Base-by-base conservation (phyloP, 2,113 vertebrate species). In the Python bivittatus region DNA sequence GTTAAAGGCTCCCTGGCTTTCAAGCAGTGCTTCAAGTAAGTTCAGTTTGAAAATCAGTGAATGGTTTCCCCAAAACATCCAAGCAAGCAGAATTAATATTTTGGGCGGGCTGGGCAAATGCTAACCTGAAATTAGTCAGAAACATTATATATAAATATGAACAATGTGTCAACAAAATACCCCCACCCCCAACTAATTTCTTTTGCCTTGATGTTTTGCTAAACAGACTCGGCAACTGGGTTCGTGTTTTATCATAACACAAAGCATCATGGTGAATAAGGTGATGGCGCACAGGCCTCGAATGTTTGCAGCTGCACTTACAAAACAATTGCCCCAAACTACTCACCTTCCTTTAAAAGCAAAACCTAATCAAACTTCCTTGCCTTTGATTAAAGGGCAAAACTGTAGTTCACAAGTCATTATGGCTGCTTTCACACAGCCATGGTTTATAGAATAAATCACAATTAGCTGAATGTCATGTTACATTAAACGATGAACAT, bases 11-110 rank as follows among this genome's bases (percentile, higher is more conserved):
- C 4, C 27, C 29, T 33, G 88, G 25, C 25, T 90, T 72, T 64
- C 57, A 84, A 53, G 72, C 48, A 10, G 42, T 89, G 27, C 86
- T 54, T 12, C 22, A 57, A 13, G 4, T 86, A 91, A 20, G 6
- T 0, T 88, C 94, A 88, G 86, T 90, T 93, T 93, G 88, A 60
- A 94, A 1, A 33, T 29, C 23, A 53, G 44, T 89, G 89, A 27
- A 2, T 11, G 56, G 10, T 53, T 53, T 58, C 48, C 25, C 52
- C 15, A 91, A 72, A 64, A 61, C 48, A 25, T 68, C 58, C 29
- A 58, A 91, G 84, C 48, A 83, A 83, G 12, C 64, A 79, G 29
- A 33, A 72, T 90, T n/a, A 89, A 56, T 54, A 90, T 17, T 56
- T 52, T 52, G 84, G 9, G 44, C 44, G 29, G 11, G 38, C 52